Evolutionary conservation across 2,113 vertebrate species (phyloP).

Genomic region (Malaclemys terrapin): DNA sequence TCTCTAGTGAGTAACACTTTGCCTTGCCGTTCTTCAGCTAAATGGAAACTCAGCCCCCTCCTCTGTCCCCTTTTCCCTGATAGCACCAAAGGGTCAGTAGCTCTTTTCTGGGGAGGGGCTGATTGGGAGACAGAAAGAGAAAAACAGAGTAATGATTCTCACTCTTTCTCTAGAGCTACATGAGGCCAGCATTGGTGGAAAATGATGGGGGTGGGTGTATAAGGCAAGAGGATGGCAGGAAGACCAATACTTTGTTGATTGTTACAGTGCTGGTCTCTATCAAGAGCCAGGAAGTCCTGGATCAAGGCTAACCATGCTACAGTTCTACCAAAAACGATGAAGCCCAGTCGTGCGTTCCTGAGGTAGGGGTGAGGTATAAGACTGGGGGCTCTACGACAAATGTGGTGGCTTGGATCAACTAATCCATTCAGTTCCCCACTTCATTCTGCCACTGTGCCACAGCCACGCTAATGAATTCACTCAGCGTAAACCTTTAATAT

Average conservation of each 20-base stretch:
- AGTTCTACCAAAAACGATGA: not conserved
- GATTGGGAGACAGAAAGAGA: not conserved
- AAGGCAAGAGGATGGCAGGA: not conserved
- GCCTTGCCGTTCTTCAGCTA: not conserved
- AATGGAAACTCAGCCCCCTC: not conserved
- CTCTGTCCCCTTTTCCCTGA: not conserved
- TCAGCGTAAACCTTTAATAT: not conserved
- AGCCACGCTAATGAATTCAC: rapidly evolving
- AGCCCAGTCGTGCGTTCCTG: not conserved
- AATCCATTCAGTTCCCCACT: not conserved
- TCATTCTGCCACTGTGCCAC: not conserved
- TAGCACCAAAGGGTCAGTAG: not conserved
- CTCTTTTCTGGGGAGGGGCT: not conserved
- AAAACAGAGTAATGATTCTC: not conserved
- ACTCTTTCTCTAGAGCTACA: not conserved
- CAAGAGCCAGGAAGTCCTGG: not conserved
- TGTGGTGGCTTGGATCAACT: not conserved
- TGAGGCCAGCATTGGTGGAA: not conserved
- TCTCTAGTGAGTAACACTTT: not conserved
- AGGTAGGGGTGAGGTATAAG: not conserved
- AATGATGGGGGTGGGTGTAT: not conserved
- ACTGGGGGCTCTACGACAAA: not conserved
- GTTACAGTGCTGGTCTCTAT: not conserved
- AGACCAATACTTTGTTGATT: not conserved
- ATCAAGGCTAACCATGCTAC: not conserved